Percentiles rank a stretch among this genome's conserved stretches.
phyloP scores from a whole-genome alignment of 2,888 invertebrate genomes.

The Amphipyra berbera region DNA sequence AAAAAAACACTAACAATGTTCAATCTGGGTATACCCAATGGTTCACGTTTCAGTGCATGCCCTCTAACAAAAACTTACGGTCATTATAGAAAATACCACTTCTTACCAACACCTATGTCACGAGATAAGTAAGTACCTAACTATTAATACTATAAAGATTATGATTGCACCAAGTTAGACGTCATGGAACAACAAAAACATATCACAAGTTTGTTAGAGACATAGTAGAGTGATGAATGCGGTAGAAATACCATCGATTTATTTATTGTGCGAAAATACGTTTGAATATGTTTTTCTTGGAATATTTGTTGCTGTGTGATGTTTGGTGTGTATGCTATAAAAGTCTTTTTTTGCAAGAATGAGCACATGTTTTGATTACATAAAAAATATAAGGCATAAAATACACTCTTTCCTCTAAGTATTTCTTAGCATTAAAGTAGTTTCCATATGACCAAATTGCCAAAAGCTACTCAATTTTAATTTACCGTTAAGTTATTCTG shows the following conservation, averaged over 20 bases:
- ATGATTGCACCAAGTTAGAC: conserved; percentile 2
- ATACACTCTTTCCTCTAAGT: no score
- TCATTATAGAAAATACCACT: conserved; percentile 23
- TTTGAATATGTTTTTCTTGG: no score
- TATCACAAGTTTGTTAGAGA: conserved; percentile 1
- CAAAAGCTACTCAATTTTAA: no score
- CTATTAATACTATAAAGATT: conserved; percentile 1
- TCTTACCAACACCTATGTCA: conserved; percentile 20
- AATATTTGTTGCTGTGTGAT: no score
- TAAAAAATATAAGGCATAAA: no score
- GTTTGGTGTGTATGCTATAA: no score
- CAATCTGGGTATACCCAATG: background rate
- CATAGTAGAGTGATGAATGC: conserved; percentile 25
- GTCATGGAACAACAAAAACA: background rate
- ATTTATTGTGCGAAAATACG: background rate
- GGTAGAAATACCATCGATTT: conserved; percentile 29
- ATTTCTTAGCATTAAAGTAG: no score
- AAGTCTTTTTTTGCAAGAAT: no score
- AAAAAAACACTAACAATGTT: no score
- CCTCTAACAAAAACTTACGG: conserved; percentile 8
- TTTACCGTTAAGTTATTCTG: no score
- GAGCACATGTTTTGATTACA: no score
- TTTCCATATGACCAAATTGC: no score
- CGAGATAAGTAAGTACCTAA: background rate
- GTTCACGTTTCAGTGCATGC: background rate